These are phyloP conservation scores for Steinernema scapterisci DNA, from an alignment of 2,888 invertebrate genomes.

Conservation along the genomic window DNA sequence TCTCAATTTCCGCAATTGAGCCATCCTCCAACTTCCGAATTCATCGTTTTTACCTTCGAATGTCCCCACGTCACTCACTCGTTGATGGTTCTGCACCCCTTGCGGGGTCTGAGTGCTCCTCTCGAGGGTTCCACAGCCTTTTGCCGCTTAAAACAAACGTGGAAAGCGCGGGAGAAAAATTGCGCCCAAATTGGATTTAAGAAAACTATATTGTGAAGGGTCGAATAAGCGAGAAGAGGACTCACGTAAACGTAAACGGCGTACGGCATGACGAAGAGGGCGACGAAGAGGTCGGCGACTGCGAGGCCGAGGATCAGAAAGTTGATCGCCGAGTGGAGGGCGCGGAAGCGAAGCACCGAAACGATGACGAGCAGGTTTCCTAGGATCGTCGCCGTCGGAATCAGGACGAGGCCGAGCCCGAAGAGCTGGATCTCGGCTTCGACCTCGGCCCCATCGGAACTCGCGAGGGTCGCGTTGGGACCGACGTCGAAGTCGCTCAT, in stretches of 20 bases:
- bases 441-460: background rate
- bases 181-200: conserved; percentile 1
- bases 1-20: no score
- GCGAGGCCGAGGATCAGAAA: conserved; percentile 92
- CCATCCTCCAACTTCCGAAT: no score
- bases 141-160: no score
- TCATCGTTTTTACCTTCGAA: no score
- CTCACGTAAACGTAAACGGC: conserved; percentile 66
- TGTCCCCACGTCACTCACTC: no score
- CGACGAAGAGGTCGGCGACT: conserved; percentile 65
- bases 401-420: conserved; percentile 51
- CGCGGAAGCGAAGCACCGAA: conserved; percentile 63
- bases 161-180: background rate
- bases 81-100: no score
- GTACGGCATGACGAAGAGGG: conserved; percentile 66
- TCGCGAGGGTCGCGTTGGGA: conserved; percentile 6
- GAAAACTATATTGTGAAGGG: background rate
- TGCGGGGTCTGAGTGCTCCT: no score
- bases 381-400: conserved; percentile 59
- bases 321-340: conserved; percentile 92
- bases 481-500: background rate
- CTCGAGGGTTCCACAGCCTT: no score
- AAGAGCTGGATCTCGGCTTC: conserved; percentile 38
- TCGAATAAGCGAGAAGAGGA: conserved; percentile 35
- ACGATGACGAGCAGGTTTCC: conserved; percentile 65